Evolutionary conservation across 2,797 vertebrate genomes (phyloP).

Genomic region (Aphelocoma californica): DNA sequence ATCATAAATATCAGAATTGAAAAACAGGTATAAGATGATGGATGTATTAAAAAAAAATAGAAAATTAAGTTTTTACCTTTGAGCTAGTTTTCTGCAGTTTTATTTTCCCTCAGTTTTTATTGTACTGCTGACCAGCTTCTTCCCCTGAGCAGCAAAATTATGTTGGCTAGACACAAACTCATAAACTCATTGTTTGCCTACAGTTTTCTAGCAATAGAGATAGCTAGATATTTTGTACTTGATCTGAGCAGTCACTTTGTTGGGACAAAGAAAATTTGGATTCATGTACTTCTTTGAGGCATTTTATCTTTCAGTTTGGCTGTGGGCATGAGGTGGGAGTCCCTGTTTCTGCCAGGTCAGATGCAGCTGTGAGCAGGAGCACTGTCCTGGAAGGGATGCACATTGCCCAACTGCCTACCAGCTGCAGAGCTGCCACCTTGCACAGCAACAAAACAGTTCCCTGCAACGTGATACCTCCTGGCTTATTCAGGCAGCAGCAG

Average conservation of each 20-base stretch:
- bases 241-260: background rate
- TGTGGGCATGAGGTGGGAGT: background rate
- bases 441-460: background rate
- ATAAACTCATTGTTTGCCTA: background rate
- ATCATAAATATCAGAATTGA: background rate
- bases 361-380: background rate
- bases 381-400: background rate
- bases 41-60: background rate
- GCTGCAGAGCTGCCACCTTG: background rate
- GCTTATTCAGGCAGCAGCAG: background rate
- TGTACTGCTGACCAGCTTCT: background rate
- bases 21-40: background rate
- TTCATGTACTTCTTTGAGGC: background rate
- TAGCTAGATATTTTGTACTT: background rate
- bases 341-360: background rate
- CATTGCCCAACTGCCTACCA: accelerated
- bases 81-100: background rate
- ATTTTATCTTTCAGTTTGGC: background rate
- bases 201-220: background rate
- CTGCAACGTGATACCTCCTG: accelerated
- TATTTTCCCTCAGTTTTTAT: background rate
- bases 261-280: background rate
- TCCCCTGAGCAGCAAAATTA: background rate
- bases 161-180: background rate
- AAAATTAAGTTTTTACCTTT: background rate